Evolutionary conservation across 2,888 invertebrate species (phyloP).

Genomic region (Tachystola acroxantha): DNA sequence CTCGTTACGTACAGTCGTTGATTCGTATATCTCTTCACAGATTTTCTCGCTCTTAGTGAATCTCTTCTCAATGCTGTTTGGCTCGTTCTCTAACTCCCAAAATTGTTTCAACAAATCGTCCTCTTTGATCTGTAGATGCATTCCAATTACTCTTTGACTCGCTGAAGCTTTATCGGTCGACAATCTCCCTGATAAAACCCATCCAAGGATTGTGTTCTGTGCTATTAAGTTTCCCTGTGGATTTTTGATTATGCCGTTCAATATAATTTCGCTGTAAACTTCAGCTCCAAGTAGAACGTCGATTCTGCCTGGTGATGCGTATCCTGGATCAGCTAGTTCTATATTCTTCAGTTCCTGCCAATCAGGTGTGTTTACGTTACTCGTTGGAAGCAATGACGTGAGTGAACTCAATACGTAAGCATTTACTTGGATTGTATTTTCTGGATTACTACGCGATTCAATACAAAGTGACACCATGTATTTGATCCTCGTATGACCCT

Average conservation of each 20-base stretch:
- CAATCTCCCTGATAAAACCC: constrained; percentile 19
- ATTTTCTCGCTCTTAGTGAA: constrained; percentile 13
- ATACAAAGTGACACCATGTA: constrained; percentile 12
- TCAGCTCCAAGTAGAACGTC: constrained; percentile 16
- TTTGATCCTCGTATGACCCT: constrained; percentile 11
- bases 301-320: constrained; percentile 9
- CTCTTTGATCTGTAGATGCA: constrained; percentile 4
- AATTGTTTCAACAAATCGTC: not conserved
- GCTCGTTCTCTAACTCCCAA: constrained; percentile 6
- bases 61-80: constrained; percentile 12
- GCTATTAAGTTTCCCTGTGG: constrained; percentile 2
- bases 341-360: constrained; percentile 1
- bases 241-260: constrained; percentile 3
- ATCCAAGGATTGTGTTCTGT: constrained; percentile 16
- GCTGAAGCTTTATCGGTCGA: not conserved
- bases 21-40: constrained; percentile 11
- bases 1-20: constrained; percentile 3
- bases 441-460: constrained; percentile 11
- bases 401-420: constrained; percentile 11
- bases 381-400: constrained; percentile 9
- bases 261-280: constrained; percentile 5
- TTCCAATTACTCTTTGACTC: not conserved
- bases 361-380: constrained; percentile 3
- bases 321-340: constrained; percentile 5
- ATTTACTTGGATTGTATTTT: constrained; percentile 2